Evolutionary conservation across 2,797 vertebrate species (phyloP).

Genomic region (Ispidina lecontei): DNA sequence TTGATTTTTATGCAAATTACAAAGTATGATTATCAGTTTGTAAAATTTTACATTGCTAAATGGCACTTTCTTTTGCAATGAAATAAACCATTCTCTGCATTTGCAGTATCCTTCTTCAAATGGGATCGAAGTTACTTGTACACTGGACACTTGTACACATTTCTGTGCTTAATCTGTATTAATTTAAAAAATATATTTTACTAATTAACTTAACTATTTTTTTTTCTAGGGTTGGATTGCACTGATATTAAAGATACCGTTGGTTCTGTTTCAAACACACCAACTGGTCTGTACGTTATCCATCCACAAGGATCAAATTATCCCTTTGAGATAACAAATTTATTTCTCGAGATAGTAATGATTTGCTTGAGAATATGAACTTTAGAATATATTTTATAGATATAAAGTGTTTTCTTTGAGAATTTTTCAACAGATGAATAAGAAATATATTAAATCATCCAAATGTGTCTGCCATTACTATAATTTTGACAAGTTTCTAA

Average conservation of each 20-base stretch:
- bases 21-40: background rate
- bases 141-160: background rate
- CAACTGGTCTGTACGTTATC: slow-evolving; percentile 92
- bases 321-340: slow-evolving; percentile 88
- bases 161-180: background rate
- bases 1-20: background rate
- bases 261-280: slow-evolving; percentile 88
- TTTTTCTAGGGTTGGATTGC: slow-evolving; percentile 86
- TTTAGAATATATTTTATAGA: slow-evolving; percentile 8
- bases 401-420: background rate
- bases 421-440: background rate
- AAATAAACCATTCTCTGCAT: background rate
- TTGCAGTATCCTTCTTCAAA: background rate
- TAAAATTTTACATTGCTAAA: background rate
- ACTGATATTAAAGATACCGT: slow-evolving; percentile 90
- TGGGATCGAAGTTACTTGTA: background rate
- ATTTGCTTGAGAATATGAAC: slow-evolving; percentile 12
- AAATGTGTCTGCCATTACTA: background rate
- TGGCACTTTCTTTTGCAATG: background rate
- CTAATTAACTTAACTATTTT: background rate
- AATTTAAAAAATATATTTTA: background rate
- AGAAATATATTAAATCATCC: background rate
- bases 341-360: background rate
- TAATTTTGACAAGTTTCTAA: background rate
- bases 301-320: slow-evolving; percentile 88